phyloP scores from a whole-genome alignment of 2,888 invertebrate genomes.

The Pedicia rivosa region DNA sequence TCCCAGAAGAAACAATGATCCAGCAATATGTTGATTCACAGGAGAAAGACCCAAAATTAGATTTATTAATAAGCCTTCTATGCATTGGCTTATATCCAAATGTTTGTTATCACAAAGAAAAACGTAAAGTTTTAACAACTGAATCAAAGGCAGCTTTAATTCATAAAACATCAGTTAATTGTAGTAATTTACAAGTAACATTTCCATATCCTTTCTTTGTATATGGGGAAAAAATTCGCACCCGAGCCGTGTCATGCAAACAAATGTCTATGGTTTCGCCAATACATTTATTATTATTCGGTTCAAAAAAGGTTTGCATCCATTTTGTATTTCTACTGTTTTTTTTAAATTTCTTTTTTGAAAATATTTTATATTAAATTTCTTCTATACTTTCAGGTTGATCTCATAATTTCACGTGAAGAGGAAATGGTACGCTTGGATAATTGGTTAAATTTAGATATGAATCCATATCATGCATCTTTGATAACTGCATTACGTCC shows the following conservation, averaged over 20 bases:
- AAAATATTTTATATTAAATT: too few species aligned
- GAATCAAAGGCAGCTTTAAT: constrained; percentile 90
- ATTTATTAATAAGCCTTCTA: constrained; percentile 70
- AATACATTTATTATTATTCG: constrained; percentile 81
- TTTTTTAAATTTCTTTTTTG: too few species aligned
- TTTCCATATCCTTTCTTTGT: constrained; percentile 94
- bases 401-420: constrained; percentile 27
- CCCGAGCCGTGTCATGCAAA: constrained; percentile 89
- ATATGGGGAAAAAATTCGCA: constrained; percentile 96
- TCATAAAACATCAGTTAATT: constrained; percentile 94
- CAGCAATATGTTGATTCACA: constrained; percentile 59
- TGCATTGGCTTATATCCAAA: constrained; percentile 93
- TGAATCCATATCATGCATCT: constrained; percentile 64
- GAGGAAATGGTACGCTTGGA: constrained; percentile 68
- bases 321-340: too few species aligned
- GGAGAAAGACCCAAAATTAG: constrained; percentile 62
- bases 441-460: constrained; percentile 86
- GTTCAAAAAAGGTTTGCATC: constrained; percentile 46
- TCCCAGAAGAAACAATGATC: constrained; percentile 74
- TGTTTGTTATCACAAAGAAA: constrained; percentile 89
- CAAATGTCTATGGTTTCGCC: constrained; percentile 94
- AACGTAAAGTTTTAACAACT: constrained; percentile 86
- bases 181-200: constrained; percentile 61
- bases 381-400: constrained; percentile 14
- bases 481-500: constrained; percentile 74